Conservation (phyloP, 1,140 invertebrate genomes). For the Orchestia grillus region DNA sequence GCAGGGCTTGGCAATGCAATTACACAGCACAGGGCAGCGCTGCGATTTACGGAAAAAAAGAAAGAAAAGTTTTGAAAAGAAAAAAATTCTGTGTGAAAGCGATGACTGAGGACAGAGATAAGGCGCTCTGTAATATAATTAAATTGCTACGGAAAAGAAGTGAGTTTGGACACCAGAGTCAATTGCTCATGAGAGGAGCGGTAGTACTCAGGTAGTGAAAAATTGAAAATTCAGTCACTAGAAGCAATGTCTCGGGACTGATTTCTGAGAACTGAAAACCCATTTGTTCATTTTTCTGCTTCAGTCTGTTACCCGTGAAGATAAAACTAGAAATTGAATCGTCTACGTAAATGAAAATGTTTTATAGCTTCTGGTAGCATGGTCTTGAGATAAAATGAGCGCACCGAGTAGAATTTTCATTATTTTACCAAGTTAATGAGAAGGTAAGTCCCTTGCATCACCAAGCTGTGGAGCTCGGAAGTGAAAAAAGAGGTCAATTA, state of each 20-base stretch:
- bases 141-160: not conserved
- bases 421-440: no score
- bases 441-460: no score
- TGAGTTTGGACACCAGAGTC: not conserved
- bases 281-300: not conserved
- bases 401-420: no score
- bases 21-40: not conserved
- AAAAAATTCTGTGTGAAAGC: not conserved
- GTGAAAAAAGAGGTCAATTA: no score
- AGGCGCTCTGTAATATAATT: not conserved
- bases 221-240: not conserved
- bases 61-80: no score
- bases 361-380: no score
- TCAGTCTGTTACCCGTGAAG: not conserved
- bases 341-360: not conserved
- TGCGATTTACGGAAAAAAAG: not conserved
- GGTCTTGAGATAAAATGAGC: no score
- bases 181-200: not conserved
- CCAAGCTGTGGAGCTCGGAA: no score
- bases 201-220: not conserved
- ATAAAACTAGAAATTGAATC: not conserved
- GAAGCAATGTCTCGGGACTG: not conserved
- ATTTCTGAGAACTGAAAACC: not conserved
- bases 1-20: conserved; percentile 7
- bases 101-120: not conserved